Evolutionary conservation across 2,113 vertebrate species (phyloP), one percentile per base, ranked within the genome.

Genomic region (Percopsis transmontana): DNA sequence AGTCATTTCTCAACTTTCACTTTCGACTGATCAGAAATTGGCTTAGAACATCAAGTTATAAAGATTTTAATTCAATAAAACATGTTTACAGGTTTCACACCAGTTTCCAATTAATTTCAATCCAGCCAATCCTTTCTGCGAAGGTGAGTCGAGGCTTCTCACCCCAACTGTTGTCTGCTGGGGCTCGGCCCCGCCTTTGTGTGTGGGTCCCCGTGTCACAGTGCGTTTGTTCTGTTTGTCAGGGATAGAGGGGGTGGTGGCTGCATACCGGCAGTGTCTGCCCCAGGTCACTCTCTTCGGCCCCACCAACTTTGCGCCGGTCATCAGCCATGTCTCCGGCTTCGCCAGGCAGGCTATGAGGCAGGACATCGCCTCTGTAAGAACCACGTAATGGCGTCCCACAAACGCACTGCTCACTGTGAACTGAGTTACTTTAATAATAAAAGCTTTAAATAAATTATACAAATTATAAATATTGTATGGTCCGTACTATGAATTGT

Each of bases 51-150:
- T 51, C 3, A 7, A 18, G 20, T 18, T 51, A 21, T 16, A 9
- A 33, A 16, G n/a, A n/a, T 24, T 56, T 41, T 57, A 33, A 13
- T 51, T 21, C 3, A 18, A 1, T 44, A 2, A 76, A 14, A 66
- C 21, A 42, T 39, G 2, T 44, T 24, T 38, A 61, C 85, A 98
- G 96, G 96, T 99, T 51, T 98, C 95, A 15, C 96, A 97, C 48
- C 94, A 96, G 60, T 98, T 98, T 80, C 94, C 96, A 16, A 76
- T 98, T 70, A 98, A 96, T 81, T 98, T 98, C 82, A 93, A 94
- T 66, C 85, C 92, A 15, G 69, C 93, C 60, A 94, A 92, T 70
- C 96, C 96, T n/a, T 95, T 92, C 72, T 97, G 96, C 65, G 82
- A 67, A 8, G 96, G 96, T 97, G 91, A 91, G 93, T 86, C 59